Evolutionary conservation across 2,113 vertebrate genomes (phyloP).

Genomic region (Tyto alba): DNA sequence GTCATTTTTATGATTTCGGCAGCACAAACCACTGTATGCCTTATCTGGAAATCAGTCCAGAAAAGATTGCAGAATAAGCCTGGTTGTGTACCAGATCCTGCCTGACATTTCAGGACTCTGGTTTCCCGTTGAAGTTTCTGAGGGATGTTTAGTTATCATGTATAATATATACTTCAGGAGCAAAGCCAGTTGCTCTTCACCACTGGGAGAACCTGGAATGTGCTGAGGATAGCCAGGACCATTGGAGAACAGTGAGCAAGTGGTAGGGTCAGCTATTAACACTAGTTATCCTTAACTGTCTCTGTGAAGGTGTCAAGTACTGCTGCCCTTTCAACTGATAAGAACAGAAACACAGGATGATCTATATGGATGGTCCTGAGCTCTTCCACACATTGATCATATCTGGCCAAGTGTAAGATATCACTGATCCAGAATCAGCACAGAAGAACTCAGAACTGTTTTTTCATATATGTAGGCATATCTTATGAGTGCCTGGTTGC

Average conservation of each 20-base stretch:
- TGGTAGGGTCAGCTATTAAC: neutral
- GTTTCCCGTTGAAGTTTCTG: neutral
- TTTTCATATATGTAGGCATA: neutral
- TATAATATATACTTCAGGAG: neutral
- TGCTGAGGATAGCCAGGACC: neutral
- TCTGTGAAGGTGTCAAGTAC: neutral
- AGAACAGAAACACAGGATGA: neutral
- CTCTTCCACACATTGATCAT: neutral
- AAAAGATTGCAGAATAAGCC: neutral
- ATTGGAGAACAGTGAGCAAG: neutral
- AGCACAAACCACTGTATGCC: neutral
- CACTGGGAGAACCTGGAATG: neutral
- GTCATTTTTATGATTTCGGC: neutral
- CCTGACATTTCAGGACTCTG: neutral
- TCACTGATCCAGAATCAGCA: neutral
- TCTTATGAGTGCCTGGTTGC: neutral
- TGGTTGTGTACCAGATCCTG: neutral
- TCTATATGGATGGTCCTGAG: neutral
- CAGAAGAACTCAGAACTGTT: neutral
- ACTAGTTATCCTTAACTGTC: neutral
- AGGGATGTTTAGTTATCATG: neutral
- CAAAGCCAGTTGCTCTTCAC: neutral
- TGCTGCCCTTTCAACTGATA: neutral
- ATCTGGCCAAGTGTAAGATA: neutral
- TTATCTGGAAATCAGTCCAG: neutral